These are phyloP conservation scores for Nyctalus aviator DNA, from an alignment of 2,797 vertebrate genomes.

Conservation along the genomic window DNA sequence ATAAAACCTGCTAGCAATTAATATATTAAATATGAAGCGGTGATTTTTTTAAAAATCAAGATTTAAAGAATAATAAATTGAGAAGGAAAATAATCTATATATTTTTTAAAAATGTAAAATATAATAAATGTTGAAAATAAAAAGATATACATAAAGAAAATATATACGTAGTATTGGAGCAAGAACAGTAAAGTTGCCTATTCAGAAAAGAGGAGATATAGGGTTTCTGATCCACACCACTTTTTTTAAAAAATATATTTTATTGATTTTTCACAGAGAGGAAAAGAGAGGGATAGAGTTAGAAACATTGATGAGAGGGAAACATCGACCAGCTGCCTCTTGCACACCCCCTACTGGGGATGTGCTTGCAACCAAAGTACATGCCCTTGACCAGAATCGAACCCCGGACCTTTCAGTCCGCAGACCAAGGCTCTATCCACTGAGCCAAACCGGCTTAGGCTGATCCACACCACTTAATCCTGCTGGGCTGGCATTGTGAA, in stretches of 20 bases:
- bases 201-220: background rate
- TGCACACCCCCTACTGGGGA: too few species aligned
- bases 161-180: background rate
- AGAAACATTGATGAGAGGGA: too few species aligned
- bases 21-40: background rate
- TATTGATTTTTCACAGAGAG: too few species aligned
- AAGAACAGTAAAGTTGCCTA: background rate
- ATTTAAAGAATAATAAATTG: constrained; percentile 9
- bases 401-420: too few species aligned
- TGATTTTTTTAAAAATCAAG: background rate
- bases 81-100: background rate
- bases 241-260: too few species aligned
- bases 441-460: too few species aligned
- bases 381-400: too few species aligned
- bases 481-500: background rate
- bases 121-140: background rate
- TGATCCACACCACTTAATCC: background rate
- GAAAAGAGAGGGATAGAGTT: too few species aligned
- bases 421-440: too few species aligned
- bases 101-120: background rate
- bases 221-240: background rate
- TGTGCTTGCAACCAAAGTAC: too few species aligned
- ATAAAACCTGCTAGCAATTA: background rate
- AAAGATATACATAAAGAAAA: background rate
- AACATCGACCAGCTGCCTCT: too few species aligned